Evolutionary conservation across 2,888 invertebrate species (phyloP).

Genomic region (Parelbella ahira): DNA sequence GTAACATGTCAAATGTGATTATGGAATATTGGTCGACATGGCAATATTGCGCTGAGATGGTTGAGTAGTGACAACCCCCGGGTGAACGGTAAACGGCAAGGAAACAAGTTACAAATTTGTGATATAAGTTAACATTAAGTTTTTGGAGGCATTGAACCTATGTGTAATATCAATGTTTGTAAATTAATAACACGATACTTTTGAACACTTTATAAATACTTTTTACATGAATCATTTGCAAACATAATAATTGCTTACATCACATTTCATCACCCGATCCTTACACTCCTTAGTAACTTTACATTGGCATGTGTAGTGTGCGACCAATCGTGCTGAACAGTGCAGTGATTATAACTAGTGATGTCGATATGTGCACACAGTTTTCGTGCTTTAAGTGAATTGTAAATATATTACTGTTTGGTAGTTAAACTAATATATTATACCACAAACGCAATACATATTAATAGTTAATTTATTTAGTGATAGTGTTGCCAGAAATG

Average conservation of each 20-base stretch:
- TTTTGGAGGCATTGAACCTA: neutral
- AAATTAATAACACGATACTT: neutral
- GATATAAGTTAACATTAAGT: neutral
- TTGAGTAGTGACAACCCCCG: neutral
- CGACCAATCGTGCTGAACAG: no score
- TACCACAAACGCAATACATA: slow-evolving; percentile 25
- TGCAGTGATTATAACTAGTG: no score
- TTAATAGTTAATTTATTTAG: slow-evolving; percentile 32
- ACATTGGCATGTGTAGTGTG: neutral
- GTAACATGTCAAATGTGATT: neutral
- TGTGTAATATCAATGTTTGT: slow-evolving; percentile 2
- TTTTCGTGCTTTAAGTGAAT: slow-evolving; percentile 13
- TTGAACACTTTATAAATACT: no score
- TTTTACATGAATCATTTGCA: no score
- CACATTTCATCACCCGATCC: no score
- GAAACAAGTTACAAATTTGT: neutral
- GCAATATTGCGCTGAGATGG: neutral
- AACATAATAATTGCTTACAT: no score
- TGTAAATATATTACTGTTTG: slow-evolving; percentile 26
- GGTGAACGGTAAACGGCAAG: neutral
- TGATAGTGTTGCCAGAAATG: no score
- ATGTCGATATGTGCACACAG: no score
- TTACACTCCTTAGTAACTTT: no score
- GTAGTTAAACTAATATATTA: slow-evolving; percentile 19
- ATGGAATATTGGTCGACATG: neutral